These are phyloP conservation scores for Gymnoscopelus microlampas DNA, from an alignment of 2,797 vertebrate genomes.

Conservation along the genomic window DNA sequence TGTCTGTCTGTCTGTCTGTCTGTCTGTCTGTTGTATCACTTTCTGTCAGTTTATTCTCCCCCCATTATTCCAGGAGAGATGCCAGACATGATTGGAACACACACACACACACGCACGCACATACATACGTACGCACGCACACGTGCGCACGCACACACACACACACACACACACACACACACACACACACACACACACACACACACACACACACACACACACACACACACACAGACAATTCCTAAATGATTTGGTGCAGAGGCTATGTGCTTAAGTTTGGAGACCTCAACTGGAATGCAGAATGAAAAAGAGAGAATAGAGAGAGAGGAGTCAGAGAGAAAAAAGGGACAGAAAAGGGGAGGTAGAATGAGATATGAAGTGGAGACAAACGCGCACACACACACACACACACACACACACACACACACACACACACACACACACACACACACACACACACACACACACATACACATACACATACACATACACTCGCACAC, in stretches of 20 bases:
- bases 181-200: slow-evolving; percentile 7
- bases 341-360: not conserved
- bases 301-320: not conserved
- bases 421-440: not conserved
- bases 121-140: not conserved
- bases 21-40: not conserved
- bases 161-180: slow-evolving; percentile 25
- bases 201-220: slow-evolving; percentile 8
- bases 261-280: not conserved
- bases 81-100: slow-evolving; percentile 10
- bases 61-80: slow-evolving; percentile 57
- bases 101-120: not conserved
- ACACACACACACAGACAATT: slow-evolving; percentile 10
- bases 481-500: slow-evolving; percentile 20
- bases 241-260: not conserved
- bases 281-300: slow-evolving; percentile 2
- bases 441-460: slow-evolving; percentile 13
- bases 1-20: not conserved
- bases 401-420: slow-evolving; percentile 13
- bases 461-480: slow-evolving; percentile 16
- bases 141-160: not conserved
- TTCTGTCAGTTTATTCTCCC: slow-evolving; percentile 6
- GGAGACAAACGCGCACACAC: not conserved
- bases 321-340: not conserved
- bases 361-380: slow-evolving; percentile 29